These are phyloP conservation scores for Cochlearius cochlearius DNA, from an alignment of 2,113 vertebrate genomes.

Conservation along the genomic window DNA sequence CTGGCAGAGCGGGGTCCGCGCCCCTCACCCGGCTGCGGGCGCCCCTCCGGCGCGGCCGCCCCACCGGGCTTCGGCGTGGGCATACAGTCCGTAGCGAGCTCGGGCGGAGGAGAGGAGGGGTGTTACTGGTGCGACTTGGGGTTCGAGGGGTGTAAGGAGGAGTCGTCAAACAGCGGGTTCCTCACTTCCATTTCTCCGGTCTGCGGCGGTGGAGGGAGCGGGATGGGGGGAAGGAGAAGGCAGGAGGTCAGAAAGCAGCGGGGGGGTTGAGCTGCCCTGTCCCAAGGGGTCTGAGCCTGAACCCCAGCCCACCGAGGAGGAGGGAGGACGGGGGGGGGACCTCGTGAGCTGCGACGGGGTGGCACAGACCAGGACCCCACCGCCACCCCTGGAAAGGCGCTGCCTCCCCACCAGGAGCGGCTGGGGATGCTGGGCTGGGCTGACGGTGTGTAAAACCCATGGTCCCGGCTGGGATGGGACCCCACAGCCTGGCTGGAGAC, in stretches of 20 bases:
- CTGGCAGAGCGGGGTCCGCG: background rate
- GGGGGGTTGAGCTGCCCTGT: background rate
- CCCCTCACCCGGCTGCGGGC: background rate
- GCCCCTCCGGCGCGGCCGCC: background rate
- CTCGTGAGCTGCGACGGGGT: background rate
- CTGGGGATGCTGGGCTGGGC: background rate
- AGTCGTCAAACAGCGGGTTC: slow-evolving; percentile 91
- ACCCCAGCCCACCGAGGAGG: background rate
- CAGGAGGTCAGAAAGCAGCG: background rate
- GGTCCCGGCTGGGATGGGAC: background rate
- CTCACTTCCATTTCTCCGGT: slow-evolving; percentile 97
- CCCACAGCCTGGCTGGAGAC: background rate
- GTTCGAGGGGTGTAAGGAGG: slow-evolving; percentile 74
- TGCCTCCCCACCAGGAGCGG: background rate
- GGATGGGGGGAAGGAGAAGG: background rate
- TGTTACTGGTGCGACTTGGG: slow-evolving; percentile 73
- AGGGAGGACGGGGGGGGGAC: background rate
- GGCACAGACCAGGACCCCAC: background rate
- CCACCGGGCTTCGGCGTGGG: background rate
- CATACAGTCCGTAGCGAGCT: background rate
- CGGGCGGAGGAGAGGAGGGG: background rate
- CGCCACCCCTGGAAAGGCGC: background rate
- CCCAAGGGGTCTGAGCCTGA: background rate
- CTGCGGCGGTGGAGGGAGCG: slow-evolving; percentile 17
- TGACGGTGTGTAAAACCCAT: background rate